Evolutionary conservation across 2,888 invertebrate species (phyloP).

Genomic region (Caenorhabditis drosophilae): DNA sequence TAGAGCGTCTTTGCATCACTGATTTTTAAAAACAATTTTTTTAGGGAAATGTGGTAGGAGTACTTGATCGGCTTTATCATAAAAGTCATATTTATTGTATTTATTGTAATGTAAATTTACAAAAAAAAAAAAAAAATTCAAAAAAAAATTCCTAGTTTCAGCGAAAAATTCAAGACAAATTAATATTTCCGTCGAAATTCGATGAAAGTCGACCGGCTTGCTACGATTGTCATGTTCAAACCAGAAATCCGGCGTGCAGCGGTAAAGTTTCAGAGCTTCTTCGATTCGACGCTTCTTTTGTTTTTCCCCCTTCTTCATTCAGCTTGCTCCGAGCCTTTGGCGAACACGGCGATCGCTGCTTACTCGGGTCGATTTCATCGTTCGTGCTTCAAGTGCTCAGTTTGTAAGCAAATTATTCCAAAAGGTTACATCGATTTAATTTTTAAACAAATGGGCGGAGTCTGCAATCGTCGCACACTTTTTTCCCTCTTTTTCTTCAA

Average conservation of each 20-base stretch:
- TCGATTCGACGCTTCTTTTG: background rate
- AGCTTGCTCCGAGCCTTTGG: constrained; percentile 12
- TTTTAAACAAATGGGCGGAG: too few species aligned
- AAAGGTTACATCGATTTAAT: too few species aligned
- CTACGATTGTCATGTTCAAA: constrained; percentile 23
- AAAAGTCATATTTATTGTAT: constrained; percentile 17
- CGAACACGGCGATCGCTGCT: constrained; percentile 13
- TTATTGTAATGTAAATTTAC: constrained; percentile 9
- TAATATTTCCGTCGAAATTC: background rate
- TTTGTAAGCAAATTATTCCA: constrained; percentile 14
- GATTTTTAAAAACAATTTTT: too few species aligned
- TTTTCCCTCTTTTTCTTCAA: too few species aligned
- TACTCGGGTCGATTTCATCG: constrained; percentile 15
- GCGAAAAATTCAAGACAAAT: too few species aligned
- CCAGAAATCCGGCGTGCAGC: constrained; percentile 17
- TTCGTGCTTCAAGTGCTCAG: constrained; percentile 23
- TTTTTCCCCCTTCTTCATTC: background rate
- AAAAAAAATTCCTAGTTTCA: background rate
- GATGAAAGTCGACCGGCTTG: constrained; percentile 11
- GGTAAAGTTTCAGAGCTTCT: constrained; percentile 5
- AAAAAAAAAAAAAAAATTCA: background rate
- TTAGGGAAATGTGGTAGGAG: constrained; percentile 12
- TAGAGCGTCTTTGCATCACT: too few species aligned
- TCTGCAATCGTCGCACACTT: too few species aligned
- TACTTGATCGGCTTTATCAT: constrained; percentile 25